Base-by-base conservation (phyloP, 2,888 invertebrate species). In the Tinea pellionella region DNA sequence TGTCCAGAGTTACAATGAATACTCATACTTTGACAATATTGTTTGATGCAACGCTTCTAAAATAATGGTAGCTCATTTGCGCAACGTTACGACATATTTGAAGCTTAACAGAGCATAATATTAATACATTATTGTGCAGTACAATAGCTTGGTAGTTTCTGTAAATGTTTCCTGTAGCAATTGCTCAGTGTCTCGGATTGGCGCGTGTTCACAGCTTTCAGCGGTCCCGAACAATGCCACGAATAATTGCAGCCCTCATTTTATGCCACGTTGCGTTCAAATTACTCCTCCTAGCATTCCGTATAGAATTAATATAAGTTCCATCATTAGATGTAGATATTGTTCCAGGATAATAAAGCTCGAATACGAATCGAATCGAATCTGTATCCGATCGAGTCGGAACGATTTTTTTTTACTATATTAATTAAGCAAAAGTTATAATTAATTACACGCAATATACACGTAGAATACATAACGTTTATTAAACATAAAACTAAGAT, bases 161-260 rank as follows among this genome's bases (percentile, higher is more conserved):
- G 57, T 57, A 32, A 57, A 57, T 57, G 57, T 57, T 57, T 57
- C 57, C 57, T 57, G 57, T 12, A 19, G 55, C 57, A 57, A 57
- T 57, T 57, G 57, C 57, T 57, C 57, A 57, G 57, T 57, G 32
- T 57, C 57, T 57, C 32, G 57, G 57, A 55, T 55, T 55, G 55
- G 19, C 16, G 32, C 30, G 32, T 13, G 57, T 57, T 32, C 32
- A 29, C 53, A 24, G 53, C 53, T 53, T 24, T 24, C 53, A 53
- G 53, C 53, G 53, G 24, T 53, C 57, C 61, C 63, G 71, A 73
- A 78, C 78, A 79, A 78, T 78, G 66, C 73, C 65, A 66, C 67
- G 64, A 71, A 75, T 78, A 73, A 80, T 77, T 74, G 74, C 74
- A 68, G 68, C 66, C 69, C 71, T 73, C 71, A 75, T 78, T 77